These are phyloP conservation scores for Drosophila suboccidentalis DNA, from an alignment of 2,888 invertebrate genomes.

Conservation along the genomic window DNA sequence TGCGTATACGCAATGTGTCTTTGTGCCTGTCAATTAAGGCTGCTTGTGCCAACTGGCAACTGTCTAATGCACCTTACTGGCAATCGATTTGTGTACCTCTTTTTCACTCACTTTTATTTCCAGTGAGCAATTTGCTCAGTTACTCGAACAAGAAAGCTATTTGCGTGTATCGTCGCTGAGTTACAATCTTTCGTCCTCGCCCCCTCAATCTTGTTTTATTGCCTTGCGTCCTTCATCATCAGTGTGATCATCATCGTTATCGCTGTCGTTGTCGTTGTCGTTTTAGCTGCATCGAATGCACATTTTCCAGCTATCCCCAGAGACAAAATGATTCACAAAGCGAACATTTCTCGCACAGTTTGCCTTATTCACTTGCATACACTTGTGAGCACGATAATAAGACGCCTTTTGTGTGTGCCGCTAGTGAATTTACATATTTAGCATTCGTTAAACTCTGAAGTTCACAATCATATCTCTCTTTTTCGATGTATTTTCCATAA, in stretches of 20 bases:
- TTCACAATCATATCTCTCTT: conserved; percentile 8
- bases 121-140: conserved; percentile 36
- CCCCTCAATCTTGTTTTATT: neutral
- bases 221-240: conserved; percentile 3
- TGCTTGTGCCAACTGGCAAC: conserved; percentile 24
- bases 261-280: neutral
- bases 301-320: conserved; percentile 49
- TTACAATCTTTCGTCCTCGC: neutral
- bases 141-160: conserved; percentile 21
- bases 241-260: conserved; percentile 2
- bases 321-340: conserved; percentile 69
- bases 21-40: conserved; percentile 52
- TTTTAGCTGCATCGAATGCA: conserved; percentile 37
- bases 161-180: conserved; percentile 31
- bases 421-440: conserved; percentile 48
- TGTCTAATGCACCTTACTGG: conserved; percentile 44
- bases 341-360: conserved; percentile 71
- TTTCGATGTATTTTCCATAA: conserved; percentile 7
- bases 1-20: conserved; percentile 55
- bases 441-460: conserved; percentile 14
- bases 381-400: conserved; percentile 48
- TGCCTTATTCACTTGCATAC: conserved; percentile 42
- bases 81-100: conserved; percentile 54
- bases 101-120: conserved; percentile 19
- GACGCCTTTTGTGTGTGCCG: conserved; percentile 31